These are phyloP conservation scores for Thelaira solivaga DNA, from an alignment of 2,888 invertebrate genomes.

Conservation along the genomic window DNA sequence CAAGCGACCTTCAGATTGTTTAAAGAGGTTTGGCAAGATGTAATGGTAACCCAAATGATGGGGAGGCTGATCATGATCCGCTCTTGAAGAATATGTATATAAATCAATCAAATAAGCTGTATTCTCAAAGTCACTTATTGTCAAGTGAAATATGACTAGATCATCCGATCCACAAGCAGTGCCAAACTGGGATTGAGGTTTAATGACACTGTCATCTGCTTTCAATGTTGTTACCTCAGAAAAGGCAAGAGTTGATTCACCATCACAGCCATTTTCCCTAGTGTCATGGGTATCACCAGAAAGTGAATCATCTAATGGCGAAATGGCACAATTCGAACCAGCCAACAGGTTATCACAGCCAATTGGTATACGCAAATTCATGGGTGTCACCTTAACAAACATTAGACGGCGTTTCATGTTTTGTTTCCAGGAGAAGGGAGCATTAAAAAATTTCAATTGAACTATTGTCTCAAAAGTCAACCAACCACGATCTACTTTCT, in stretches of 20 bases:
- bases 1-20: slow-evolving; percentile 85
- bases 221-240: slow-evolving; percentile 84
- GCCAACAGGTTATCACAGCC: slow-evolving; percentile 67
- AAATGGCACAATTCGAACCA: slow-evolving; percentile 54
- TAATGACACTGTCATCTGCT: slow-evolving; percentile 82
- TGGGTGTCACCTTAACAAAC: slow-evolving; percentile 86
- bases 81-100: slow-evolving; percentile 85
- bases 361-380: slow-evolving; percentile 80
- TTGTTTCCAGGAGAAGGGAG: slow-evolving; percentile 86
- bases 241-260: slow-evolving; percentile 75
- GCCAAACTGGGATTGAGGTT: slow-evolving; percentile 89
- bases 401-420: slow-evolving; percentile 83
- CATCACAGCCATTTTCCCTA: slow-evolving; percentile 79
- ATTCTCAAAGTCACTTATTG: slow-evolving; percentile 84
- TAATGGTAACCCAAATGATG: slow-evolving; percentile 93
- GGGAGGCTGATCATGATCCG: slow-evolving; percentile 83
- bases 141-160: slow-evolving; percentile 87
- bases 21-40: slow-evolving; percentile 89
- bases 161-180: slow-evolving; percentile 84
- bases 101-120: slow-evolving; percentile 91
- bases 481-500: slow-evolving; percentile 88
- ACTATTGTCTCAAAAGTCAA: slow-evolving; percentile 88
- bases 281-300: slow-evolving; percentile 80
- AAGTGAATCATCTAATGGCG: slow-evolving; percentile 80
- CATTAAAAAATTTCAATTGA: slow-evolving; percentile 89